Base-by-base conservation (phyloP, 2,797 vertebrate species). In the Cyprinodon diabolis region DNA sequence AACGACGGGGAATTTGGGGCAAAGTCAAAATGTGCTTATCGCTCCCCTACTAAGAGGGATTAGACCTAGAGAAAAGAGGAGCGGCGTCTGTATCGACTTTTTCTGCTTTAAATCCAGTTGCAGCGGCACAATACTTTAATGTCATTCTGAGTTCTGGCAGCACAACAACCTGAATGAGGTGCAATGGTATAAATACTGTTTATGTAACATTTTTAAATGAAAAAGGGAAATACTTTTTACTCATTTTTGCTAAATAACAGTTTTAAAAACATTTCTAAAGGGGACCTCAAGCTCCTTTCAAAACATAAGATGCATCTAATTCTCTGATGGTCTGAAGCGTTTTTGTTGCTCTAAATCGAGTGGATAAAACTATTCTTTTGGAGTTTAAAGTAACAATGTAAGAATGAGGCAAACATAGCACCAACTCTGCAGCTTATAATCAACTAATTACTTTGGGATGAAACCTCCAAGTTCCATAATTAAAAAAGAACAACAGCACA, bases 1-100 rank as follows among this genome's bases (percentile, higher is more conserved):
- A 93, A 93, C 88, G 91, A 91, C 78, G 83, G 86, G 73, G 90
- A 94, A 91, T 90, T 87, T 90, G 89, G 86, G 87, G 81, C 84
- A 55, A 82, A 91, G 83, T 93, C 91, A 92, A 90, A 92, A 91
- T 81, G 83, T 17, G 86, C 89, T 92, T 89, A 91, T 93, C 90
- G 74, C 85, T 87, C 71, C 70, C 77, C 78, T 75, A 78, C 82
- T 90, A 88, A 92, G 91, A 91, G 79, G 88, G 91, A 94, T 93
- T 92, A 91, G 83, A 87, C 78, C 74, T 69, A 75, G 75, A 81
- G 81, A 84, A 86, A 73, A 85, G 75, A 25, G 66, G 71, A 74
- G 52, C 57, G 57, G 79, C 10, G 6, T 79, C 78, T 68, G 56
- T 73, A 43, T 68, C 51, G 82, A 68, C 76, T 84, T 87, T 35